Conservation (phyloP, 2,888 invertebrate genomes). For the Volucella zonaria region DNA sequence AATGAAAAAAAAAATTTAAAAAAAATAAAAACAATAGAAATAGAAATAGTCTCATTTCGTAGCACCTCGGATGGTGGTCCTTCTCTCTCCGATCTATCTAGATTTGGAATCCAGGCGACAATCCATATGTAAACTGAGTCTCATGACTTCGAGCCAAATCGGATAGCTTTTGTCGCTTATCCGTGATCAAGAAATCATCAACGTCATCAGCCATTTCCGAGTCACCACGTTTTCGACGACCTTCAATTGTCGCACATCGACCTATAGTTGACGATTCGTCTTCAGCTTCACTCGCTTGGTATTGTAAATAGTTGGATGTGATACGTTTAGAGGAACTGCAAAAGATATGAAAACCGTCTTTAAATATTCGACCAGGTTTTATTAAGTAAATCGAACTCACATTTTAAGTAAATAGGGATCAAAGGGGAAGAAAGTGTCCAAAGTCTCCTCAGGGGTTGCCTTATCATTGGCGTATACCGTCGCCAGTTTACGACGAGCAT, state of each 20-base stretch:
- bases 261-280: constrained; percentile 71
- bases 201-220: constrained; percentile 80
- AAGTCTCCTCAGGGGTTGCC: constrained; percentile 82
- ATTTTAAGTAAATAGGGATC: constrained; percentile 91
- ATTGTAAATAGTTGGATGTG: constrained; percentile 83
- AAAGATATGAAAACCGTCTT: background rate
- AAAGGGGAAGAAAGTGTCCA: constrained; percentile 92
- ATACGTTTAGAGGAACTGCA: constrained; percentile 82
- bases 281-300: constrained; percentile 81
- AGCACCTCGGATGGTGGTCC: constrained; percentile 21
- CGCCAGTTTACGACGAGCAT: constrained; percentile 86
- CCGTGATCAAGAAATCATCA: constrained; percentile 81
- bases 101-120: constrained; percentile 80
- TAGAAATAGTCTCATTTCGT: constrained; percentile 52
- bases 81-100: constrained; percentile 41
- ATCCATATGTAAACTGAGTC: constrained; percentile 79
- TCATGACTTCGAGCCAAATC: constrained; percentile 79
- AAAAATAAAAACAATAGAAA: constrained; percentile 9
- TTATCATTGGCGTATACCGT: constrained; percentile 84
- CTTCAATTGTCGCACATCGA: background rate
- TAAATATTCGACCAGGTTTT: too few species aligned
- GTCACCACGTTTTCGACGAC: constrained; percentile 79
- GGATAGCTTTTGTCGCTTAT: constrained; percentile 78
- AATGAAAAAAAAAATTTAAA: background rate
- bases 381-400: constrained; percentile 76